These are phyloP conservation scores for Choloepus hoffmanni DNA, from an alignment of 2,113 vertebrate genomes.

Conservation along the genomic window DNA sequence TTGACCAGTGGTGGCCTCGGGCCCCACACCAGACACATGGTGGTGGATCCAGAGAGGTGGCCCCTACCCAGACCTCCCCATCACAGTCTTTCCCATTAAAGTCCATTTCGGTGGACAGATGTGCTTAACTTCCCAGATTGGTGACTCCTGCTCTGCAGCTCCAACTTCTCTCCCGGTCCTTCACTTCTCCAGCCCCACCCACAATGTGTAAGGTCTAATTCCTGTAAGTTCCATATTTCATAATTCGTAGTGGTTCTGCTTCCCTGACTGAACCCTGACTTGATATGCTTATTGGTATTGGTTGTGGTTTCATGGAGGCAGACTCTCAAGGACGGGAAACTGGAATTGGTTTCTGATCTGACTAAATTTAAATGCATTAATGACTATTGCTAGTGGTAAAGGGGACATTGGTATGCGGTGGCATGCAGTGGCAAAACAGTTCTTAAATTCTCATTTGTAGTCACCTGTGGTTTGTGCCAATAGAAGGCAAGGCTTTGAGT, in stretches of 20 bases:
- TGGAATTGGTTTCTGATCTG: constrained; percentile 10
- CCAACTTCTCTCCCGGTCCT: not conserved
- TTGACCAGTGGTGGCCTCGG: not conserved
- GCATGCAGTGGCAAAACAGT: not conserved
- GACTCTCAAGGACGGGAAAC: not conserved
- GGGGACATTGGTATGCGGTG: not conserved
- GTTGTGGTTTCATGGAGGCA: not conserved
- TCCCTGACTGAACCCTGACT: not conserved
- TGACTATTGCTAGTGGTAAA: not conserved
- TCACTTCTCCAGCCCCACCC: not conserved
- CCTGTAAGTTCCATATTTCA: not conserved
- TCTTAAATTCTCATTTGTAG: not conserved
- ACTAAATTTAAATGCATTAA: not conserved
- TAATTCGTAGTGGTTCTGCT: not conserved
- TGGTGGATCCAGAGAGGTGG: not conserved
- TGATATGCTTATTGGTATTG: not conserved
- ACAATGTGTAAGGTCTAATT: not conserved
- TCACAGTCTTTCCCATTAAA: not conserved
- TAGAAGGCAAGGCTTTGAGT: not conserved
- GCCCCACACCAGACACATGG: not conserved
- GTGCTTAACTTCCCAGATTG: not conserved
- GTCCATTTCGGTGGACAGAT: rapidly evolving
- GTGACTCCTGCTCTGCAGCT: not conserved
- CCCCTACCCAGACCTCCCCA: not conserved
- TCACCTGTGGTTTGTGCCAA: not conserved